Base-by-base conservation (phyloP, 2,113 vertebrate species). In the Morone saxatilis region DNA sequence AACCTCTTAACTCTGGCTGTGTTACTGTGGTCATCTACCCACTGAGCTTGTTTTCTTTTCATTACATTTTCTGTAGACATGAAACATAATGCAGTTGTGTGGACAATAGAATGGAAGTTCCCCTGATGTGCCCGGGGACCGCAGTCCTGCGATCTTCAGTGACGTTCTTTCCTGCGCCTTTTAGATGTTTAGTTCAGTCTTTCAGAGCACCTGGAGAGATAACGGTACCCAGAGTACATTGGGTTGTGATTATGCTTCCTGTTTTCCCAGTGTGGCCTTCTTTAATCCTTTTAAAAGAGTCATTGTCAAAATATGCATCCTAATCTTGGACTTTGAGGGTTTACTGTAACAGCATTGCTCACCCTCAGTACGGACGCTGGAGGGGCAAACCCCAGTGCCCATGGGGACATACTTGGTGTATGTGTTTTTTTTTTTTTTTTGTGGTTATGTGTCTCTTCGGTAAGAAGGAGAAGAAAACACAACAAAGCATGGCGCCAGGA, bases 61-160 rank as follows among this genome's bases (percentile, higher is more conserved):
- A 36, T 73, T 66, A 47, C 71, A 63, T 76, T 19, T 62, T 85
- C 77, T 88, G 78, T 38, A 60, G 78, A 86, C 85, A 62, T 84
- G 78, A 82, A 92, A 88, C 91, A 89, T 83, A 86, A 83, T 71
- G 88, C 85, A 60, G 56, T 54, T 7, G 17, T 12, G 16, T 13
- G 83, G 85, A 94, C 93, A 92, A 92, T 91, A 71, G 92, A 70
- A 65, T 91, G 92, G 92, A 93, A 94, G 89, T 94, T 83, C 93
- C 93, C 93, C 91, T 8, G 88, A 88, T 83, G 89, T 88, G 89
- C 73, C 77, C 31, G 36, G 90, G 81, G 87, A 90, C 87, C 54
- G 45, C 70, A 71, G 78, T 31, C 59, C 81, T 68, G 73, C 60
- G 5, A 57, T 80, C 84, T 84, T 75, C 31, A 3, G 22, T 72